These are phyloP conservation scores for Caracal caracal DNA, from an alignment of 2,113 vertebrate species.

Conservation along the genomic window DNA sequence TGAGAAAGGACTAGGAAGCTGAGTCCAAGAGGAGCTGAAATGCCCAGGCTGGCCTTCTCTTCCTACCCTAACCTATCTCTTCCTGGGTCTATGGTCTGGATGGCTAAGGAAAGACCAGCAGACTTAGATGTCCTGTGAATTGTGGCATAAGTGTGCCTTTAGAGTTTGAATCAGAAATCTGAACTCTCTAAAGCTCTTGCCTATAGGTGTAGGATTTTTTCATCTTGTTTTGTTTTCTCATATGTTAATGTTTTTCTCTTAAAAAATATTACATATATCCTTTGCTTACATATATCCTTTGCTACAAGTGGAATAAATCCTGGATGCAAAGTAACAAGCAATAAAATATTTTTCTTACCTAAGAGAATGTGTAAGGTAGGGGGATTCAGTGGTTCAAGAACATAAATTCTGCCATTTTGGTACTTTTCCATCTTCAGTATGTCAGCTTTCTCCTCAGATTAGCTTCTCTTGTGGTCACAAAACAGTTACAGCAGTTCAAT, in stretches of 20 bases:
- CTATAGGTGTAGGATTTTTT: neutral
- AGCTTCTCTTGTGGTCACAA: neutral
- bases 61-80: neutral
- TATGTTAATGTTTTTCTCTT: neutral
- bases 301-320: neutral
- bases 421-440: neutral
- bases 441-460: neutral
- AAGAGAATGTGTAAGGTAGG: neutral
- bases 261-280: neutral
- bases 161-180: neutral
- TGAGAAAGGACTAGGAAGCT: neutral
- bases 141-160: neutral
- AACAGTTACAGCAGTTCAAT: neutral
- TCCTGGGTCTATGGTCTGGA: neutral
- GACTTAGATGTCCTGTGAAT: neutral
- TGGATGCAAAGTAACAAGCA: neutral
- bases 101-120: neutral
- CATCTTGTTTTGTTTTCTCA: neutral
- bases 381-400: neutral
- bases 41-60: neutral
- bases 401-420: neutral
- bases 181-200: neutral
- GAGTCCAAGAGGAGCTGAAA: neutral
- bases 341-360: neutral
- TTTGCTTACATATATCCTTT: neutral